These are phyloP conservation scores for Brachyhypopomus occidentalis DNA, from an alignment of 2,113 vertebrate species.

Conservation along the genomic window DNA sequence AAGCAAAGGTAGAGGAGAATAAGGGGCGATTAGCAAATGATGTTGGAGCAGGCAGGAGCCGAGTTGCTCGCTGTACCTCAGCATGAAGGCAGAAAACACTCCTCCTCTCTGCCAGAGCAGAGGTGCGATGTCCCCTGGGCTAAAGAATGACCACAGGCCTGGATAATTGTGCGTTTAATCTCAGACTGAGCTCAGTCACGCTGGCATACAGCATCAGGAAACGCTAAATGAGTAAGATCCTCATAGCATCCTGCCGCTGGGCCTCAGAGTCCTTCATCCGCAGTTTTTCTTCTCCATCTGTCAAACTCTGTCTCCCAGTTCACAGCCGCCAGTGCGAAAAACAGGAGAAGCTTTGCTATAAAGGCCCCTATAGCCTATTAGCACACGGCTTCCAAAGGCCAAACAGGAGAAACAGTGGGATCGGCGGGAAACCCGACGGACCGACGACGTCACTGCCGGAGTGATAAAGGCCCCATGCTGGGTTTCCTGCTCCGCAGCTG, in stretches of 20 bases:
- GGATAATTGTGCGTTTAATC: slow-evolving; percentile 61
- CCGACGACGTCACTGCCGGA: slow-evolving; percentile 60
- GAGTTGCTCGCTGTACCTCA: slow-evolving; percentile 3
- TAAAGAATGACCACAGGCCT: not conserved
- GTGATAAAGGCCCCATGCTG: slow-evolving; percentile 30
- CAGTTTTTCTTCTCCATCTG: slow-evolving; percentile 66
- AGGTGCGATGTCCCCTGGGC: slow-evolving; percentile 10
- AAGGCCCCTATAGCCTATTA: slow-evolving; percentile 71
- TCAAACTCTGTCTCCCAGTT: slow-evolving; percentile 70
- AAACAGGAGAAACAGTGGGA: slow-evolving; percentile 58
- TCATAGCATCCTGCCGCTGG: slow-evolving; percentile 63
- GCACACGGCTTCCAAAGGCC: slow-evolving; percentile 66
- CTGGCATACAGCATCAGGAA: slow-evolving; percentile 55
- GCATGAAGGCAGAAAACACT: not conserved
- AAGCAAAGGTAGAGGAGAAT: slow-evolving; percentile 40
- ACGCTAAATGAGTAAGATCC: slow-evolving; percentile 37
- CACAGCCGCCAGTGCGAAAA: slow-evolving; percentile 65
- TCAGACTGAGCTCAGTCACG: slow-evolving; percentile 55
- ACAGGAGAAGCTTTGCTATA: slow-evolving; percentile 61
- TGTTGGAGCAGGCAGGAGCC: not conserved
- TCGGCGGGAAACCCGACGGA: slow-evolving; percentile 26
- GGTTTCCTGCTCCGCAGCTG: slow-evolving; percentile 15
- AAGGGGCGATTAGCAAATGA: slow-evolving; percentile 12
- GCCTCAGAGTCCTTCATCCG: slow-evolving; percentile 60
- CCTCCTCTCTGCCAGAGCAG: slow-evolving; percentile 31